phyloP scores from a whole-genome alignment of 2,113 vertebrate species.

The Bubo blakistoni region DNA sequence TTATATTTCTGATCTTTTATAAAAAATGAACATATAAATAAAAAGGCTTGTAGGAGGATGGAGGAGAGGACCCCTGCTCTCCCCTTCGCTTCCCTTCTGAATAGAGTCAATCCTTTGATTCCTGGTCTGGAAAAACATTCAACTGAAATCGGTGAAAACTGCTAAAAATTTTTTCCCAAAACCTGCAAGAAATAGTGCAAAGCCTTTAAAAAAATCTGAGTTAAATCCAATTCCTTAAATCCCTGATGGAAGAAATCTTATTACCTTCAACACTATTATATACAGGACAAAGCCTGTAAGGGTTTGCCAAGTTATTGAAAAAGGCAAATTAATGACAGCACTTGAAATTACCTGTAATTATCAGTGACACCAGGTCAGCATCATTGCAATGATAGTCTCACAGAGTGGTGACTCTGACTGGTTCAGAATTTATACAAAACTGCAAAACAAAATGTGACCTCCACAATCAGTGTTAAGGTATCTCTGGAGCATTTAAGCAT shows the following conservation, averaged over 20 bases:
- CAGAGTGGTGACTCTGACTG: neutral
- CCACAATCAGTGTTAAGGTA: neutral
- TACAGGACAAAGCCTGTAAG: constrained; percentile 48
- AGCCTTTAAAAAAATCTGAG: neutral
- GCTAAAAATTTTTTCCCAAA: neutral
- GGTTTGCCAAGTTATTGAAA: constrained; percentile 46
- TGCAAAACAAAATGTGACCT: constrained; percentile 28
- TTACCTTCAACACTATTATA: constrained; percentile 50
- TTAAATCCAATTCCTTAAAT: constrained; percentile 54
- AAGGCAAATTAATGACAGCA: constrained; percentile 59
- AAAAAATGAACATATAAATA: neutral
- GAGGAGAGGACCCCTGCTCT: neutral
- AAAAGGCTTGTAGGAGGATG: neutral
- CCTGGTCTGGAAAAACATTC: neutral
- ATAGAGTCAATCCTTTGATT: neutral
- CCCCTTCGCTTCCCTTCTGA: neutral
- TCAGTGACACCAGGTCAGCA: constrained; percentile 35
- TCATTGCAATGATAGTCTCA: constrained; percentile 12
- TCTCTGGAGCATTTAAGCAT: constrained; percentile 27
- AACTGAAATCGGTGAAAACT: neutral
- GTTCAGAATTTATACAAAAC: neutral
- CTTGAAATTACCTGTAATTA: constrained; percentile 66
- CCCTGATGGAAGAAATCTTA: constrained; percentile 54
- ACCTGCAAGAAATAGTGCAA: neutral
- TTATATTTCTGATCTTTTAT: neutral